phyloP scores from a whole-genome alignment of 1,140 invertebrate genomes.

The Trichogramma pretiosum region DNA sequence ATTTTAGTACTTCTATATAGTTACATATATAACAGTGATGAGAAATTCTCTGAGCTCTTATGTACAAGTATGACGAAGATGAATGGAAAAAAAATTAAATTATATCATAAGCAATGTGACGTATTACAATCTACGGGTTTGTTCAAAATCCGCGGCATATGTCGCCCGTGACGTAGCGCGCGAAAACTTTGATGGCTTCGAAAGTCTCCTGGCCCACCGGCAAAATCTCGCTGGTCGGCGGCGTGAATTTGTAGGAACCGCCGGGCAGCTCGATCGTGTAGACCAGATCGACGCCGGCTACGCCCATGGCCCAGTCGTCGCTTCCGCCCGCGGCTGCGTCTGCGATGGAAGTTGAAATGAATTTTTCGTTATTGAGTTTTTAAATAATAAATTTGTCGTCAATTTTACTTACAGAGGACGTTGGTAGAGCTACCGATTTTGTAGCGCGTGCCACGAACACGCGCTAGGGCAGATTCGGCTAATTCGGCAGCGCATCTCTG shows the following conservation, averaged over 20 bases:
- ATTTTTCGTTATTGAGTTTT: background rate
- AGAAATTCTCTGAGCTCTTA: no score
- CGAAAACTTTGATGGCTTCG: conserved; percentile 61
- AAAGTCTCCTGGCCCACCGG: conserved; percentile 70
- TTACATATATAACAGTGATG: no score
- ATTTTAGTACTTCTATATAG: no score
- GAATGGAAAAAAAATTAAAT: no score
- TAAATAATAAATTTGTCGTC: background rate
- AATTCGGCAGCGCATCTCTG: background rate
- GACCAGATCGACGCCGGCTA: conserved; percentile 56
- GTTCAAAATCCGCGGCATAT: no score
- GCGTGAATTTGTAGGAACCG: conserved; percentile 63
- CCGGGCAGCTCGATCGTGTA: conserved; percentile 69
- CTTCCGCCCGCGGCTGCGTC: conserved; percentile 55
- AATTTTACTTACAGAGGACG: conserved; percentile 42
- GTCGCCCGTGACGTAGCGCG: background rate
- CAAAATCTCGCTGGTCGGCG: conserved; percentile 58
- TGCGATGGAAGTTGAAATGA: conserved; percentile 7
- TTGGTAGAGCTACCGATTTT: conserved; percentile 53
- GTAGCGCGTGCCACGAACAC: conserved; percentile 39
- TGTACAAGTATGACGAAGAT: no score
- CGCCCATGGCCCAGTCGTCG: conserved; percentile 60
- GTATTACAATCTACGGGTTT: background rate
- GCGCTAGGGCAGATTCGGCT: conserved; percentile 9
- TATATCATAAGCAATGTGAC: no score